Conservation (phyloP, 2,888 invertebrate species). For the Lithophane socia region DNA sequence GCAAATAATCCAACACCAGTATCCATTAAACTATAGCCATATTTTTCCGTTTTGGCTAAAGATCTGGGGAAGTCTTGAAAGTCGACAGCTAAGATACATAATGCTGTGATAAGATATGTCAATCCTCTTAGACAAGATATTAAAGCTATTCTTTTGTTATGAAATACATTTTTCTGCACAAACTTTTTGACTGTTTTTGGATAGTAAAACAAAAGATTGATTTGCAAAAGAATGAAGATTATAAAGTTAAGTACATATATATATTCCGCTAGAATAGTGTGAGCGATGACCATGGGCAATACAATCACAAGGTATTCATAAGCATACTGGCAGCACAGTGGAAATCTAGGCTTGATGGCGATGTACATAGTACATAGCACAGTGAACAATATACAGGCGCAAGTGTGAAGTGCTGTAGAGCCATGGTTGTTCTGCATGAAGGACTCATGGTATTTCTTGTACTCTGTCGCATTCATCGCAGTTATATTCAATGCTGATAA, state of each 20-base stretch:
- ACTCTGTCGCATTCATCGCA: slow-evolving; percentile 79
- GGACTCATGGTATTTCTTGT: slow-evolving; percentile 87
- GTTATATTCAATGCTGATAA: slow-evolving; percentile 6
- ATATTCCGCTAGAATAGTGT: slow-evolving; percentile 88
- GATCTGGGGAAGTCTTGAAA: slow-evolving; percentile 96
- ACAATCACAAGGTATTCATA: slow-evolving; percentile 90
- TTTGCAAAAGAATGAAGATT: slow-evolving; percentile 70
- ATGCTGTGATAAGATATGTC: slow-evolving; percentile 93
- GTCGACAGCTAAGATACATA: slow-evolving; percentile 98
- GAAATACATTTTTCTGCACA: slow-evolving; percentile 66
- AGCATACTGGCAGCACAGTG: slow-evolving; percentile 74
- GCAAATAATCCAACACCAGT: slow-evolving; percentile 97
- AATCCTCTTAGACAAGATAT: slow-evolving; percentile 93
- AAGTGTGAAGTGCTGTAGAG: slow-evolving; percentile 88
- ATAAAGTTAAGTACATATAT: slow-evolving; percentile 78
- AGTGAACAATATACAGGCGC: slow-evolving; percentile 83
- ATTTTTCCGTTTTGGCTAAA: slow-evolving; percentile 96
- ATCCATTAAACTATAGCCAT: slow-evolving; percentile 98
- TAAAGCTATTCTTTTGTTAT: slow-evolving; percentile 75
- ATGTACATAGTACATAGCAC: slow-evolving; percentile 80
- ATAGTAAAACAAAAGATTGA: slow-evolving; percentile 64
- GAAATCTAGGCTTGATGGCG: slow-evolving; percentile 68
- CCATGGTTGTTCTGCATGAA: slow-evolving; percentile 90
- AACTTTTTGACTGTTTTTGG: slow-evolving; percentile 60
- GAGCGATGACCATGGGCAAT: slow-evolving; percentile 89